phyloP scores from a whole-genome alignment of 2,888 invertebrate species.

The Spatulosminthurus flaviceps region DNA sequence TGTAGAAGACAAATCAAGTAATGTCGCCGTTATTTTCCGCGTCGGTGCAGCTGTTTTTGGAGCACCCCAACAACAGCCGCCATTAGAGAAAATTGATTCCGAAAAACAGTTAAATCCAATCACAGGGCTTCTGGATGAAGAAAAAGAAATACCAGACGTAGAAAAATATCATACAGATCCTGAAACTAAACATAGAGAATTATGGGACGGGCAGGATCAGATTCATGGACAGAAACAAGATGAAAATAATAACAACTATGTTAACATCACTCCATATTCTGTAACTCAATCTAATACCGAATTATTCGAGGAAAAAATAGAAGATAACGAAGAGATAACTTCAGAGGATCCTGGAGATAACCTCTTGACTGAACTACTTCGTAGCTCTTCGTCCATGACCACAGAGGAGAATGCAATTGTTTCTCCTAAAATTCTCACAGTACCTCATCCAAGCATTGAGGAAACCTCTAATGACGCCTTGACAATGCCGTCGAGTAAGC shows the following conservation, averaged over 20 bases:
- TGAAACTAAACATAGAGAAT: background rate
- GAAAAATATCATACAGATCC: background rate
- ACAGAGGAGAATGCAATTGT: background rate
- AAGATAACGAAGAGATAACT: no score
- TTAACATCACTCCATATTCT: no score
- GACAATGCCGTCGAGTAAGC: background rate
- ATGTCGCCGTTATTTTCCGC: background rate
- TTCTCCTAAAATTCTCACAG: background rate
- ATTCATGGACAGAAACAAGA: background rate
- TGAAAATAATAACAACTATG: background rate
- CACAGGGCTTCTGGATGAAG: background rate
- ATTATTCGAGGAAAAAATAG: no score
- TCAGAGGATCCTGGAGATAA: no score
- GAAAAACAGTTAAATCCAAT: background rate
- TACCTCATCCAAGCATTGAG: background rate
- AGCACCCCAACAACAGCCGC: background rate
- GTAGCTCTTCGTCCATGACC: no score
- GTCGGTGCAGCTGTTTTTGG: constrained; percentile 2
- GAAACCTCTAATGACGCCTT: background rate
- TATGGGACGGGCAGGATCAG: background rate
- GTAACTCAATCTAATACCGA: no score
- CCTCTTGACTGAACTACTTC: no score
- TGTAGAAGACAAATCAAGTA: background rate
- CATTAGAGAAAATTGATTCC: background rate
- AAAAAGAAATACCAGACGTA: background rate